Conservation (phyloP, 2,113 vertebrate genomes). For the Abramis brama region DNA sequence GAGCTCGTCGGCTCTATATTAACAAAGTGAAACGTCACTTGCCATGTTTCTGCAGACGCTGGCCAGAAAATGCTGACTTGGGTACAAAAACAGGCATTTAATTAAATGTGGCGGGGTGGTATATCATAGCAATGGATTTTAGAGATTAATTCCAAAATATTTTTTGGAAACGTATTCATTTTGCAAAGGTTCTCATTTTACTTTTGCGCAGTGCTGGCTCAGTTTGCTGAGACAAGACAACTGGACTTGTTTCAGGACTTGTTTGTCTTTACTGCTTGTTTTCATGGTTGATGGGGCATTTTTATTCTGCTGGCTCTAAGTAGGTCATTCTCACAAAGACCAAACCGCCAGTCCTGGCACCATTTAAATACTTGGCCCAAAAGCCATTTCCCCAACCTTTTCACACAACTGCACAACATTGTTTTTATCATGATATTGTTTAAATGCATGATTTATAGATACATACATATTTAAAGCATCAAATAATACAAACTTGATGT, state of each 20-base stretch:
- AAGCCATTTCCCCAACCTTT: not conserved
- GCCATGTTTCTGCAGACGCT: constrained; percentile 59
- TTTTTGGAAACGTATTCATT: not conserved
- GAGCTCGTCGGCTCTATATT: constrained; percentile 67
- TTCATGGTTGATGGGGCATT: constrained; percentile 55
- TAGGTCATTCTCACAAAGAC: constrained; percentile 61
- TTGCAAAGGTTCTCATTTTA: not conserved
- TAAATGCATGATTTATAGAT: not conserved
- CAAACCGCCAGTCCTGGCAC: constrained; percentile 51
- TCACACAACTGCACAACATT: not conserved
- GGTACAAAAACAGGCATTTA: constrained; percentile 69
- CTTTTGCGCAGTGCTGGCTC: not conserved
- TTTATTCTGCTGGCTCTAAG: constrained; percentile 57
- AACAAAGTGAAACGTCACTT: constrained; percentile 62
- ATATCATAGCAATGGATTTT: constrained; percentile 30
- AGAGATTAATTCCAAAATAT: not conserved
- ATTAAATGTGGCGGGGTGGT: constrained; percentile 67
- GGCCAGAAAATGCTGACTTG: constrained; percentile 74
- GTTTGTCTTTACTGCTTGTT: constrained; percentile 42
- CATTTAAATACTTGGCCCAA: not conserved
- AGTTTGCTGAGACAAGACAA: not conserved
- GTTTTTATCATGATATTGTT: not conserved
- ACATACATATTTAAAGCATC: not conserved
- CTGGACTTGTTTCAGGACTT: not conserved
- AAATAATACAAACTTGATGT: not conserved